Evolutionary conservation across 2,888 invertebrate genomes (phyloP), one percentile per base, ranked within the genome.

Genomic region (Drosophila atripex): DNA sequence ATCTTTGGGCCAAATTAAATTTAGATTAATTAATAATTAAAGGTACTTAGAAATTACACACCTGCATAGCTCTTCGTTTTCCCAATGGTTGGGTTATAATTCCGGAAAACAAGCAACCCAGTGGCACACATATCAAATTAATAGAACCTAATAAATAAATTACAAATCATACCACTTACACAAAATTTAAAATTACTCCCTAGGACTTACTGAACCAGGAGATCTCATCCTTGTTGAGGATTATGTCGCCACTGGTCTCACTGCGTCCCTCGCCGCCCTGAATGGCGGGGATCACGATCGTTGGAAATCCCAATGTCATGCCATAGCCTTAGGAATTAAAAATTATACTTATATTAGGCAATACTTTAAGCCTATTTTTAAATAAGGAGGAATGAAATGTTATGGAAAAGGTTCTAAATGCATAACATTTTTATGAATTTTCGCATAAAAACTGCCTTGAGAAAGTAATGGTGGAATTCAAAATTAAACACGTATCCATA

Each of bases 231-330:
- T 93, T 93, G 60, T 93, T 93, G 65, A 95, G 91, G 61, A 92
- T 90, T 90, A 94, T 80, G 75, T 92, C 93, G 60, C 88, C 88
- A 39, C 86, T 66, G 32, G 63, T 45, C 2, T 61, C 88, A 49
- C 89, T 54, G 43, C 91, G 88, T 43, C 91, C 92, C 32, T 92
- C 92, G 39, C 89, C 91, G 1, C 93, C 94, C 49, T 93, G 93
- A 43, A 96, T 93, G 7, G 95, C 95, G 6, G 96, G 96, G 78
- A 96, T 96, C 16, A 96, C 93, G 70, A 96, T 96, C 4, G 96
- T 96, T 0, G 96, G 94, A 80, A 96, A 96, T 0, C 96, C 96
- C 49, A 96, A 91, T 0, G 96, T 95, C 93, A 96, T 95, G 55
- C 96, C 96, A 90, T 95, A 96, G 8, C 94, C 94, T 94, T 14